A percentile compares a stretch with the other conserved stretches of the same genome.
phyloP scores from a whole-genome alignment of 2,797 vertebrate genomes.

The Otus scops region DNA sequence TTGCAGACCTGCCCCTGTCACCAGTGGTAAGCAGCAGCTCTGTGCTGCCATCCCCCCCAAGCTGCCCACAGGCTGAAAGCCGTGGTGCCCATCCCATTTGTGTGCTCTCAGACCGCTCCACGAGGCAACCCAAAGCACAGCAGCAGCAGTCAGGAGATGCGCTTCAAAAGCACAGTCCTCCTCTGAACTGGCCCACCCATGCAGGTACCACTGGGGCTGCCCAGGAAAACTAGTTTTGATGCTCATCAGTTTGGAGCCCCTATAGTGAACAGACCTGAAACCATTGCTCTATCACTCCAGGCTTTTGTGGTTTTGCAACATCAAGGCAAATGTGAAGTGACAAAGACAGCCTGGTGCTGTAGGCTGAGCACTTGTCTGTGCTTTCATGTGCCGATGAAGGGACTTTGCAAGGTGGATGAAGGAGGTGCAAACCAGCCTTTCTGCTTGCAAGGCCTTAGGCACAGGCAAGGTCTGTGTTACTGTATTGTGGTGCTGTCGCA shows the following conservation, averaged over 20 bases:
- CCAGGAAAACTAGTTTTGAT: background rate
- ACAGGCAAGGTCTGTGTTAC: background rate
- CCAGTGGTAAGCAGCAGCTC: background rate
- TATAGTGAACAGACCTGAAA: background rate
- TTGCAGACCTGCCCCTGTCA: background rate
- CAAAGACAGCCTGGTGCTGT: background rate
- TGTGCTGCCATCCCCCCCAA: background rate
- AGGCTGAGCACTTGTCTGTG: background rate
- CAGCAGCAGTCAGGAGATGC: background rate
- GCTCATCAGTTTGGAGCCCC: background rate
- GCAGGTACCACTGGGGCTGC: background rate
- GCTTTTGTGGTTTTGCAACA: background rate
- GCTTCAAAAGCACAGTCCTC: background rate
- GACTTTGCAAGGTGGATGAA: background rate
- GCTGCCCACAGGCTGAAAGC: background rate
- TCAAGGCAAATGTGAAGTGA: background rate
- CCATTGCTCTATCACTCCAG: background rate
- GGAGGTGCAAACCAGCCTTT: background rate
- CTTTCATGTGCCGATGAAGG: background rate
- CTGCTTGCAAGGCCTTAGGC: background rate
- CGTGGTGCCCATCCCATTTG: fast-evolving
- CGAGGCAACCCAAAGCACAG: background rate
- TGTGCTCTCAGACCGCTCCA: too few species aligned
- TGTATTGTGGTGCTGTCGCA: background rate
- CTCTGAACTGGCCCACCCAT: background rate